phyloP scores from a whole-genome alignment of 2,113 vertebrate species.

The Mesembrinibis cayennensis region DNA sequence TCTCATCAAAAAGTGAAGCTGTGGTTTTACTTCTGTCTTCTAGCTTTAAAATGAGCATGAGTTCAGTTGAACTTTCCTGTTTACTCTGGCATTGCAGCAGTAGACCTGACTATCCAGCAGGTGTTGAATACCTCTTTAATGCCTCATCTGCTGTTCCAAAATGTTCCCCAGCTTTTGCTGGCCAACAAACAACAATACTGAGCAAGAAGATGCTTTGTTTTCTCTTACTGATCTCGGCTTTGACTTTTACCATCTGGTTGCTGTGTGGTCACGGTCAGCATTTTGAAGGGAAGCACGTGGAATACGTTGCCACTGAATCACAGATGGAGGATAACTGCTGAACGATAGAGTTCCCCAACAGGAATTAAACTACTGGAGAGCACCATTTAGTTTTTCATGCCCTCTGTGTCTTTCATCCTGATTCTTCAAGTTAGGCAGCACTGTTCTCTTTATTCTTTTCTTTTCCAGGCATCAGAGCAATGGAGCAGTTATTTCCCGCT shows the following conservation, averaged over 20 bases:
- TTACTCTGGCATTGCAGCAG: not conserved
- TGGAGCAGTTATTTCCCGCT: slow-evolving; percentile 94
- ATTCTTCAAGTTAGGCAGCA: not conserved
- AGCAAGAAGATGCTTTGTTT: not conserved
- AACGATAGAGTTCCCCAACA: accelerated
- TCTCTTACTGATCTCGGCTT: not conserved
- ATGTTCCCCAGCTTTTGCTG: not conserved
- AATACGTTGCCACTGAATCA: not conserved
- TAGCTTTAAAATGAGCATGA: not conserved
- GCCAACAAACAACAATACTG: not conserved
- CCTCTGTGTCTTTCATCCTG: not conserved
- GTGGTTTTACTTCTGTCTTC: not conserved
- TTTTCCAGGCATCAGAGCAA: slow-evolving; percentile 88
- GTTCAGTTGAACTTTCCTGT: not conserved
- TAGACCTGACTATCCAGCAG: not conserved
- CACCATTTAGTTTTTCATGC: not conserved
- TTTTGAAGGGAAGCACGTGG: not conserved
- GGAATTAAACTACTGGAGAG: not conserved
- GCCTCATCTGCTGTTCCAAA: not conserved
- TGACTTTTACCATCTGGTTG: not conserved
- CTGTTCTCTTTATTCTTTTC: not conserved
- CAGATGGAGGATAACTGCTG: not conserved
- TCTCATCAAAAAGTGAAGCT: not conserved
- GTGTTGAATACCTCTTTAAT: not conserved
- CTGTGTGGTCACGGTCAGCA: not conserved